Evolutionary conservation across 2,888 invertebrate species (phyloP).

Genomic region (Petrolisthes cinctipes): DNA sequence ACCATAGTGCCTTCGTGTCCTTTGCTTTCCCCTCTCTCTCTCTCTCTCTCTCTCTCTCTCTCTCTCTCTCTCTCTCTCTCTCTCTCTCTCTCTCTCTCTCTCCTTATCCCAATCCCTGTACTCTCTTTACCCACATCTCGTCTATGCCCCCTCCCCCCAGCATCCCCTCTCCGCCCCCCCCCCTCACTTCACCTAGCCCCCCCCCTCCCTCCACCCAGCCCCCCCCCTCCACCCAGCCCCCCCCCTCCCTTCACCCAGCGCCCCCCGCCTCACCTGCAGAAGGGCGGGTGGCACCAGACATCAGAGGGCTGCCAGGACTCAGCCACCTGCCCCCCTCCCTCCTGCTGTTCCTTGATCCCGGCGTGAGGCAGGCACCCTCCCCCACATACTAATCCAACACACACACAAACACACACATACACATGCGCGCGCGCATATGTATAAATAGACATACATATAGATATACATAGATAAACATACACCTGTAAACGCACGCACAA

Average conservation of each 20-base stretch:
- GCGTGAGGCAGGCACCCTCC: neutral
- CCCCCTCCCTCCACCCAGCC: neutral
- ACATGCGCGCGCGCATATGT: constrained; percentile 5
- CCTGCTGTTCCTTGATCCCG: too few relatives aligned
- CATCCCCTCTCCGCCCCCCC: neutral
- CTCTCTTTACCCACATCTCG: too few relatives aligned
- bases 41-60: neutral
- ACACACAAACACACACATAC: constrained; percentile 4
- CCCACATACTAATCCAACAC: neutral
- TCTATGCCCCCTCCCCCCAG: neutral
- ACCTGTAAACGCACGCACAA: neutral
- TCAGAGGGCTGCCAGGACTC: neutral
- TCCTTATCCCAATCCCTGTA: neutral
- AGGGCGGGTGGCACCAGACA: neutral
- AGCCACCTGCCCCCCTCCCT: too few relatives aligned
- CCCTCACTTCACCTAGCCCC: neutral
- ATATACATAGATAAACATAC: constrained; percentile 9
- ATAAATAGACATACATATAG: constrained; percentile 16
- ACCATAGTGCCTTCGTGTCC: constrained; percentile 11
- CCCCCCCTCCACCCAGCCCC: neutral
- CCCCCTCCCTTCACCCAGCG: neutral
- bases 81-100: neutral
- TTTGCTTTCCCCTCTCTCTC: neutral
- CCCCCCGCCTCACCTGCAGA: neutral
- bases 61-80: neutral